phyloP scores from a whole-genome alignment of 2,113 vertebrate genomes.

The Mobula hypostoma region DNA sequence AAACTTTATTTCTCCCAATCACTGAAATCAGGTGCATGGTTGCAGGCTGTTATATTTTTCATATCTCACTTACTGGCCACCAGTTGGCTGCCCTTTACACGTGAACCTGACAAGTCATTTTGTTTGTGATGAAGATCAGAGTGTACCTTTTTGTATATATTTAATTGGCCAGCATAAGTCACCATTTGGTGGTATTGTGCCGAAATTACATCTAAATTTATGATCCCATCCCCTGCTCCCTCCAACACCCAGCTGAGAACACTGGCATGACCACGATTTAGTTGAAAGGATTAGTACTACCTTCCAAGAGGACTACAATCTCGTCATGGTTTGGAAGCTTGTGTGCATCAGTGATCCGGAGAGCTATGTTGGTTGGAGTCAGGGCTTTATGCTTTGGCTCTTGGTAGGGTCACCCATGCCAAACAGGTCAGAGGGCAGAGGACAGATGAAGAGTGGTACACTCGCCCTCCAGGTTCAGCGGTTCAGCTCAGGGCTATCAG shows the following conservation, averaged over 20 bases:
- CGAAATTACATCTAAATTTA: neutral
- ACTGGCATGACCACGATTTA: too few species aligned
- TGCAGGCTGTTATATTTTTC: neutral
- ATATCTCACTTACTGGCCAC: neutral
- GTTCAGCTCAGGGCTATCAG: too few species aligned
- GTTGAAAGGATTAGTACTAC: neutral
- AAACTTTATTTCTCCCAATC: neutral
- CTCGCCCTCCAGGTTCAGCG: too few species aligned
- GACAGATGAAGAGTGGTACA: too few species aligned
- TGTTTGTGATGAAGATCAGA: neutral
- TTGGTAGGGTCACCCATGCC: too few species aligned
- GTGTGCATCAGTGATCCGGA: too few species aligned
- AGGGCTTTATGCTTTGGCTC: too few species aligned
- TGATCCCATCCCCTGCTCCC: neutral
- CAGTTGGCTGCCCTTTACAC: neutral
- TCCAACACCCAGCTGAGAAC: neutral
- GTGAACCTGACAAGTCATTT: neutral
- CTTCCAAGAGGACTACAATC: too few species aligned
- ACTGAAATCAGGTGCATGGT: neutral
- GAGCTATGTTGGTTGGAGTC: too few species aligned
- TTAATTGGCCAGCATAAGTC: neutral
- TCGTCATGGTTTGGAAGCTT: too few species aligned
- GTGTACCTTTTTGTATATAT: neutral
- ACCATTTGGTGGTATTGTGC: neutral
- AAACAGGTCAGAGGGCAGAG: too few species aligned